Percentiles rank a stretch among this genome's conserved stretches.
These are phyloP conservation scores for Rhea pennata DNA, from an alignment of 2,113 vertebrate species.

Conservation along the genomic window DNA sequence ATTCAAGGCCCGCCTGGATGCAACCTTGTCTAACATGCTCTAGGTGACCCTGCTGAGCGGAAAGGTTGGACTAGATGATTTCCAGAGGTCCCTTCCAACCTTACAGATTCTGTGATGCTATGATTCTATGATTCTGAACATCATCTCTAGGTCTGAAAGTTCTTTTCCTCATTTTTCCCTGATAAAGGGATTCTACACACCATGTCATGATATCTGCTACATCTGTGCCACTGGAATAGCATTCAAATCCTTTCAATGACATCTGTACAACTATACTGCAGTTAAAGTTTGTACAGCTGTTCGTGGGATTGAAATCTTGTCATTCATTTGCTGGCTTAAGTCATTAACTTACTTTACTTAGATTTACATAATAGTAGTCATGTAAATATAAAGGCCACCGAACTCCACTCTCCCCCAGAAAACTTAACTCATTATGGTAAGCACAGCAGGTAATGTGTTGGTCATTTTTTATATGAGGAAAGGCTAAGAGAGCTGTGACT, in stretches of 20 bases:
- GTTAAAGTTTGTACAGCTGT: slow-evolving; percentile 8
- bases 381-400: background rate
- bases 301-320: background rate
- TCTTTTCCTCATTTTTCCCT: background rate
- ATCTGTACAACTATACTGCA: background rate
- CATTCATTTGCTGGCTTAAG: background rate
- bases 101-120: too few relatives aligned
- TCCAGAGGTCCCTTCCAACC: too few relatives aligned
- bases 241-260: background rate
- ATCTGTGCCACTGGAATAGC: background rate
- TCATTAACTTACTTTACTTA: background rate
- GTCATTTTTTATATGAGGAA: background rate
- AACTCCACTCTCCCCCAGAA: background rate
- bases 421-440: background rate
- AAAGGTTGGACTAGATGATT: too few relatives aligned
- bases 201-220: background rate
- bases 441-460: background rate
- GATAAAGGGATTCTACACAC: background rate
- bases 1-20: too few relatives aligned
- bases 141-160: background rate
- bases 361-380: background rate
- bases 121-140: background rate
- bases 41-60: too few relatives aligned
- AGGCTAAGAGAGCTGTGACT: too few relatives aligned
- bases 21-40: too few relatives aligned